Evolutionary conservation across 1,140 invertebrate genomes (phyloP), one percentile per base, ranked within the genome.

Genomic region (Pectinophora gossypiella): DNA sequence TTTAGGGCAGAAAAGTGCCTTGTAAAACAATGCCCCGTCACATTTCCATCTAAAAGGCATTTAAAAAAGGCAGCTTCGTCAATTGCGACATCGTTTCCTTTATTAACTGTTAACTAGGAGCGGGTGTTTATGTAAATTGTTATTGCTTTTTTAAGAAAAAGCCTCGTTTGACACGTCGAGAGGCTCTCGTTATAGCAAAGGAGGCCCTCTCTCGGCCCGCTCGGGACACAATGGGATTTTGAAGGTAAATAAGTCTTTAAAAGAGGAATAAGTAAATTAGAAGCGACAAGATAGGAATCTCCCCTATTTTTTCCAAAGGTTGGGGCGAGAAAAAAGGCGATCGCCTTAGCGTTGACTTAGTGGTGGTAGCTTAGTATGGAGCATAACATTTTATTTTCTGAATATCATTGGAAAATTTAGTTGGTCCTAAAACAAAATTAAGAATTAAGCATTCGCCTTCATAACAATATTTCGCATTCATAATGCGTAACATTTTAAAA

Each of bases 231-330:
- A 89, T 87, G 79, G 84, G 85, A 88, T 88, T 88, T 85, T 84
- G 85, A 87, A 89, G 84, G 89, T 90, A 90, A 90, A 90, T 90
- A 90, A 89, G 89, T 90, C 89, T 90, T 89, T 89, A 90, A 89
- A 87, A 88, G 86, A 89, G 89, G 85, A 89, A 90, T 90, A 90
- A 91, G 89, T 90, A 91, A 90, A 91, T 91, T 90, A 90, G 89
- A 90, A 90, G 89, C 88, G 86, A 88, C 85, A 89, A 87, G 90
- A 91, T 90, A 90, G 88, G 88, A 89, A 91, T 91, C 90, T 90
- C 88, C 89, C 90, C 89, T 88, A 89, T 87, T 85, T 87, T 80
- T 76, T 77, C 59, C 75, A 65, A 81, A 79, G 74, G 65, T 64
- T 76, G 70, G 81, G 81, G 78, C 66, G 76, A 74, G 68, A 82